A percentile compares a stretch with the other conserved stretches of the same genome.
These are phyloP conservation scores for Zalophus californianus DNA, from an alignment of 2,797 vertebrate species.

Conservation along the genomic window DNA sequence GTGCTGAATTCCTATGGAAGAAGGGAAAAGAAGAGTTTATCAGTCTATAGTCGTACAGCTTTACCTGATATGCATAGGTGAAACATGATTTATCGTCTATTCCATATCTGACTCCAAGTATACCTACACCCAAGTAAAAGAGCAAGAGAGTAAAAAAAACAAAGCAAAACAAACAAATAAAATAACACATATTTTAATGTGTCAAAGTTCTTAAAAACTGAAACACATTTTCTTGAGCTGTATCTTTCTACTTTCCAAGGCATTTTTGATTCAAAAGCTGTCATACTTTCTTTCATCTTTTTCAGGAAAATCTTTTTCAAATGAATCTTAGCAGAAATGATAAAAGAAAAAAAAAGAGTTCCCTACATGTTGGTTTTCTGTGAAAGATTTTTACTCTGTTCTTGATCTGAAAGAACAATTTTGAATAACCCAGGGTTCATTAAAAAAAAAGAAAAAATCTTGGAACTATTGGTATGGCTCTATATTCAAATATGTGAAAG, in stretches of 20 bases:
- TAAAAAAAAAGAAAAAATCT: not conserved
- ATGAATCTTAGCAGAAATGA: slow-evolving; percentile 53
- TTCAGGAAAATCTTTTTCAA: slow-evolving; percentile 69
- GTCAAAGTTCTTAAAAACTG: slow-evolving; percentile 46
- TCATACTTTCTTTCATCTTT: slow-evolving; percentile 59
- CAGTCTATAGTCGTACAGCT: not conserved
- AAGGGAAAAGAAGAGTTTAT: not conserved
- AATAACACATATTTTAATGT: slow-evolving; percentile 47
- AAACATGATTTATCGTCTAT: not conserved
- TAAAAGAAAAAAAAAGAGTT: not conserved
- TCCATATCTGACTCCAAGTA: not conserved
- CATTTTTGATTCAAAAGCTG: slow-evolving; percentile 58
- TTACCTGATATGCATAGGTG: not conserved
- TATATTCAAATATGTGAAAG: slow-evolving; percentile 54
- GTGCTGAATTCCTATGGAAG: slow-evolving; percentile 7
- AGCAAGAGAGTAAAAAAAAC: not conserved
- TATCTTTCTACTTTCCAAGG: not conserved
- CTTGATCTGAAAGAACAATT: slow-evolving; percentile 67
- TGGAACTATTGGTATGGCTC: not conserved
- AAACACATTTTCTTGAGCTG: slow-evolving; percentile 22
- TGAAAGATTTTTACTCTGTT: slow-evolving; percentile 51
- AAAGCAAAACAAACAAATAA: slow-evolving; percentile 47
- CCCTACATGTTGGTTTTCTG: slow-evolving; percentile 46
- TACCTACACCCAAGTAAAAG: not conserved
- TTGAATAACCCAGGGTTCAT: slow-evolving; percentile 40